Base-by-base conservation (phyloP, 2,113 vertebrate genomes). In the Isichthys henryi region DNA sequence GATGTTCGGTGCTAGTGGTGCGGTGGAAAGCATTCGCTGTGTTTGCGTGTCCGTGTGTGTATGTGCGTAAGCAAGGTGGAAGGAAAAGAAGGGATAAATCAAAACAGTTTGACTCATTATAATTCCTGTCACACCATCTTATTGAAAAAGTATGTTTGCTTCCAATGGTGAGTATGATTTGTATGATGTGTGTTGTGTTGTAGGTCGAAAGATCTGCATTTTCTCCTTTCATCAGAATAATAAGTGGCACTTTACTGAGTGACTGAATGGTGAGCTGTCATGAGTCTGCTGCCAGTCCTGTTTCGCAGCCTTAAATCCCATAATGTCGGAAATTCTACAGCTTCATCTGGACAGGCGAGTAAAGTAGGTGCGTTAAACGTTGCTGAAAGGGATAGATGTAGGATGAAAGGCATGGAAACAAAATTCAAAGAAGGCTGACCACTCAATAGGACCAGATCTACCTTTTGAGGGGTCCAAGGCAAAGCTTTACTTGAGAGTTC, bases 1-100 rank as follows among this genome's bases (percentile, higher is more conserved):
- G 93, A 94, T 95, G 95, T 92, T 95, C 91, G 89, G 89, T 95
- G 95, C 93, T 94, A 95, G 83, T 66, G 93, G 94, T 93, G 83
- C 86, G 5, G 19, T 1, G 88, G 86, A 27, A 53, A 56, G 70
- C 27, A 21, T 83, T 56, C 13, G 0, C 21, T 50, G 11, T 87
- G 53, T 89, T 31, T 46, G 88, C 17, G 35, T 39, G 74, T 35
- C 35, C 0, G 15, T 13, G 27, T 10, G 56, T 66, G 56, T 85
- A 15, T 46, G 82, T 46, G n/a, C 3, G 1, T 52, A 46, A 80
- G 50, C 1, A 35, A 23, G 50, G 21, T 50, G 39, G 52, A 23
- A 43, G 49, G 31, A 89, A 35, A 45, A 83, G 58, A 66, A 50
- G 46, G 35, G 80, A 89, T 89, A 89, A 39, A 89, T 89, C 88